Evolutionary conservation across 2,113 vertebrate genomes (phyloP), one percentile per base, ranked within the genome.

Genomic region (Pongo pygmaeus): DNA sequence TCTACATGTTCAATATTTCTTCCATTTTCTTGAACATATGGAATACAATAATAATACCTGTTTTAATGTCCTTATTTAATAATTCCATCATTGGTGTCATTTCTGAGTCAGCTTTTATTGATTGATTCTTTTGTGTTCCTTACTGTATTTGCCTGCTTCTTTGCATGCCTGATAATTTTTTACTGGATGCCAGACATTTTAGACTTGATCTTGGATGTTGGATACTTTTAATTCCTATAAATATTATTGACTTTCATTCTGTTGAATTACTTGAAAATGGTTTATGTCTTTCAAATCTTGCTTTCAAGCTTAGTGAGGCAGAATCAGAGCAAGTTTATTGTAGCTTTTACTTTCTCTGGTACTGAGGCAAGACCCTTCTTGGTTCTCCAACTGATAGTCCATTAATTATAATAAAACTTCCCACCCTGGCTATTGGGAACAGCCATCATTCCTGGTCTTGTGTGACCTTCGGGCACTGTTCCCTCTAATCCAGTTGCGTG

Each of bases 251-350:
- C 46, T 35, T 67, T 93, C 85, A 96, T 59, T 84, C 80, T 87
- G 55, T 32, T 93, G 78, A 79, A 94, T 83, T 91, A 85, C n/a
- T 91, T 94, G 40, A 91, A 94, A 96, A n/a, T 59, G 25, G 46
- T 25, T 52, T n/a, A 46, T 48, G 13, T 8, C 22, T 85, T 93
- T 75, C 52, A 38, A 23, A 88, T 91, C 78, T 93, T 84, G 14
- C 18, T 93, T 97, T 75, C 59, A 50, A 75, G 0, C 14, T 83
- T 70, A 23, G 13, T 75, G 30, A 40, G 52, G 27, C 52, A 69
- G 46, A 91, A 87, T 16, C 20, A 84, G 16, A 77, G 8, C 23
- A 38, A 25, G 4, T 78, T 83, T n/a, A 61, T 23, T 38, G 57
- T 85, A 46, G 32, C 25, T 69, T 93, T 72, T 22, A 57, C 64